phyloP scores from a whole-genome alignment of 2,113 vertebrate genomes.

The Dipodomys ordii region DNA sequence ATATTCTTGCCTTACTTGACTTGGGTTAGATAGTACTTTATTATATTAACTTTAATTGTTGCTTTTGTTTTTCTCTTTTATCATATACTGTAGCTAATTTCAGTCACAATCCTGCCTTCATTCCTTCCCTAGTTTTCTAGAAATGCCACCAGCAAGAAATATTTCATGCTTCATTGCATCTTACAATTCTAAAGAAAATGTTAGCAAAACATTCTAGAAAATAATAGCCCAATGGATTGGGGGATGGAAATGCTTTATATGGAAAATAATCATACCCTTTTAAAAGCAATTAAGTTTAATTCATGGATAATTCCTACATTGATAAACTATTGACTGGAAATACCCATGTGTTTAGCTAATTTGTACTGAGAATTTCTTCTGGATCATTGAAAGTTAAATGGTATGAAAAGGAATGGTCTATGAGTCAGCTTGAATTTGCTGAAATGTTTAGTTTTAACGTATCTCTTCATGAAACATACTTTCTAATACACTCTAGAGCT shows the following conservation, averaged over 20 bases:
- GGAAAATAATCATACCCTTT: slow-evolving; percentile 16
- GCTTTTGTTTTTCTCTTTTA: slow-evolving; percentile 42
- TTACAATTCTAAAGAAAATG: neutral
- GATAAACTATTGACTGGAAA: neutral
- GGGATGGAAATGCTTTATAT: neutral
- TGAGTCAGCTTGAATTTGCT: neutral
- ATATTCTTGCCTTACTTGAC: slow-evolving; percentile 53
- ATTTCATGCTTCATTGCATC: slow-evolving; percentile 52
- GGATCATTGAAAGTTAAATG: slow-evolving; percentile 7
- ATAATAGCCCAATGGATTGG: neutral
- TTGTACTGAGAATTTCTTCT: slow-evolving; percentile 40
- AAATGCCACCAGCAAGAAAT: neutral
- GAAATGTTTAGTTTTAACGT: neutral
- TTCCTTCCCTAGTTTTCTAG: neutral
- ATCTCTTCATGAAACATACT: neutral
- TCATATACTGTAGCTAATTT: slow-evolving; percentile 11
- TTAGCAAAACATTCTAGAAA: slow-evolving; percentile 19
- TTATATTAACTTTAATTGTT: neutral
- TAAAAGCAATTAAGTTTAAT: slow-evolving; percentile 22
- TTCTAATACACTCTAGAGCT: neutral
- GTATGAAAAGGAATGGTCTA: neutral
- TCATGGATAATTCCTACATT: neutral
- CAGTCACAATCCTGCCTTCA: neutral
- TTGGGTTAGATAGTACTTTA: slow-evolving; percentile 28
- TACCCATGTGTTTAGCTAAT: neutral